phyloP scores from a whole-genome alignment of 2,888 invertebrate species.

The Drosophila barbarae region DNA sequence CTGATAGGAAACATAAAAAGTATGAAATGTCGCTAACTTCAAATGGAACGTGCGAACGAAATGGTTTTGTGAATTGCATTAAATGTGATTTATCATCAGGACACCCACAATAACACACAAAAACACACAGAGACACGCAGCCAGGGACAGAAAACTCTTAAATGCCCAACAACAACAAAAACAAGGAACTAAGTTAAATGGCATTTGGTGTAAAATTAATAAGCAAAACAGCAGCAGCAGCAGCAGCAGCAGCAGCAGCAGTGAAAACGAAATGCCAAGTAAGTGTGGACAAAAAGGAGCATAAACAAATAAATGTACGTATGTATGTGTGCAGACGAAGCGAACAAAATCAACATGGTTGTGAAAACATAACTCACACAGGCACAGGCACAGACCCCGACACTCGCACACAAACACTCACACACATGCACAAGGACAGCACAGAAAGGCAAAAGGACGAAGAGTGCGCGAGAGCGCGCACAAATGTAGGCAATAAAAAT shows the following conservation, averaged over 20 bases:
- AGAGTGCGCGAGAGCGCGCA: constrained; percentile 19
- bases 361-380: constrained; percentile 53
- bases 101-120: constrained; percentile 13
- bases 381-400: constrained; percentile 29
- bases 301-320: constrained; percentile 33
- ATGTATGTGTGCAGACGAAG: constrained; percentile 27
- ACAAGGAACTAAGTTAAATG: constrained; percentile 37
- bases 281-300: constrained; percentile 38
- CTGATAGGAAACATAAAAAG: constrained; percentile 40
- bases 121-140: constrained; percentile 18
- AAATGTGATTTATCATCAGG: constrained; percentile 57
- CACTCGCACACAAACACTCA: constrained; percentile 13
- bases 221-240: constrained; percentile 24
- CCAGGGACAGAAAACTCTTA: constrained; percentile 16
- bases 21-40: constrained; percentile 42
- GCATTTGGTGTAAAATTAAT: constrained; percentile 57
- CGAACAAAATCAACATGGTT: constrained; percentile 63
- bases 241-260: neutral
- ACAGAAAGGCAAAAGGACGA: neutral
- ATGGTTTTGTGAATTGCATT: constrained; percentile 59
- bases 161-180: constrained; percentile 23
- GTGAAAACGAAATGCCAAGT: constrained; percentile 32
- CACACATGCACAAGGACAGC: neutral
- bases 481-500: constrained; percentile 51
- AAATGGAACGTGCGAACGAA: constrained; percentile 46